phyloP scores from a whole-genome alignment of 92 coral and sea anemone genomes.

The Palythoa grandiflora region DNA sequence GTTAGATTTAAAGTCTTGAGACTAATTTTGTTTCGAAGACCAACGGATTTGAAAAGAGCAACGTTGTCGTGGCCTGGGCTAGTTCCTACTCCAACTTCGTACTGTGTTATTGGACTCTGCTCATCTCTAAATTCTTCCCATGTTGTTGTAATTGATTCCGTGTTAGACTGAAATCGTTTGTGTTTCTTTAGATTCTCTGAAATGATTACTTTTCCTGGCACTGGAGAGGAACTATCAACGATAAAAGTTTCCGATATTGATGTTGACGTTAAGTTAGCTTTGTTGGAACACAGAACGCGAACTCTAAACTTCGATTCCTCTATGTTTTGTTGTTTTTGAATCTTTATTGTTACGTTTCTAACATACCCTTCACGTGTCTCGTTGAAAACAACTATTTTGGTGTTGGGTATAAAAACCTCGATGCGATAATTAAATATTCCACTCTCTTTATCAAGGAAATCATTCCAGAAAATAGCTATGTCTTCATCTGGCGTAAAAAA shows the following conservation, averaged over 20 bases:
- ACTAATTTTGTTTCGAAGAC: conserved; percentile 63
- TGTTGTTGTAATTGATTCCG: conserved; percentile 58
- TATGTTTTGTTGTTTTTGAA: background rate
- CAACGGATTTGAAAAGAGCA: conserved; percentile 63
- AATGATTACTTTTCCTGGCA: conserved; percentile 58
- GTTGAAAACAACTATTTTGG: conserved; percentile 22
- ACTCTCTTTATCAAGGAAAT: conserved; percentile 81
- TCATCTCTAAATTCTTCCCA: conserved; percentile 85
- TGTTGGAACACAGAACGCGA: conserved; percentile 74
- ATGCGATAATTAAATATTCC: conserved; percentile 74
- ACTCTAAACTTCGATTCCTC: conserved; percentile 55
- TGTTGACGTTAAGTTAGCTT: conserved; percentile 73
- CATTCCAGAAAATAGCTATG: conserved; percentile 67
- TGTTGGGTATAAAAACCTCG: conserved; percentile 19
- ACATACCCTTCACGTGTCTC: conserved; percentile 25
- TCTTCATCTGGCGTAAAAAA: conserved; percentile 46
- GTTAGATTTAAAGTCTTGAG: conserved; percentile 60
- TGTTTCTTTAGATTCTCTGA: conserved; percentile 63
- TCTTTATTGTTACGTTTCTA: conserved; percentile 20
- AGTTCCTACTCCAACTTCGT: conserved; percentile 83
- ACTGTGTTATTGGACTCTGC: conserved; percentile 74
- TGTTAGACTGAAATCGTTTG: conserved; percentile 67
- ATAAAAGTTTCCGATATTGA: conserved; percentile 61
- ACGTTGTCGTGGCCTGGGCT: conserved; percentile 64
- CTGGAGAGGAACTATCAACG: conserved; percentile 79